Conservation (phyloP, 2,888 invertebrate genomes). For the Folsomia manolachei region DNA sequence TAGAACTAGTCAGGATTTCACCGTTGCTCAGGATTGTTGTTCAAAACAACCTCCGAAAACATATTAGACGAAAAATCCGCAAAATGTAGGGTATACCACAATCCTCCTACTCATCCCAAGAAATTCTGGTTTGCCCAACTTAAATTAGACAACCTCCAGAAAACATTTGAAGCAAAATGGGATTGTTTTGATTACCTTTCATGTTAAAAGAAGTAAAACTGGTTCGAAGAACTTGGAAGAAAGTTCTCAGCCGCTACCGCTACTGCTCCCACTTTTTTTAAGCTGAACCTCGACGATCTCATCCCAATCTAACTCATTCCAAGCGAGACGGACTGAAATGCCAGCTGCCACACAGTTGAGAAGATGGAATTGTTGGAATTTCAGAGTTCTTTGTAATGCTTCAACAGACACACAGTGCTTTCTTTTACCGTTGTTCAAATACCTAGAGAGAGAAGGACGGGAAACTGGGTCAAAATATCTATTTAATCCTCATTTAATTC, state of each 20-base stretch:
- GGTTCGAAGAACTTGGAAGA: not conserved
- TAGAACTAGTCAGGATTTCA: too few species aligned
- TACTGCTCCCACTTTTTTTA: not conserved
- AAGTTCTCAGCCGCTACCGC: not conserved
- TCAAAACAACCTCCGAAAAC: not conserved
- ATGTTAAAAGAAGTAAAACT: not conserved
- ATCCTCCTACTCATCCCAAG: not conserved
- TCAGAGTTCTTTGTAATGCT: not conserved
- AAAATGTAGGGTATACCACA: not conserved
- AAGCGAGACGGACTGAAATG: too few species aligned
- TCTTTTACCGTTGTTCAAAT: not conserved
- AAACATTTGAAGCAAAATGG: not conserved
- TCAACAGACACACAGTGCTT: too few species aligned
- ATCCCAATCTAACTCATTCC: not conserved
- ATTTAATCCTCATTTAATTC: slow-evolving; percentile 22
- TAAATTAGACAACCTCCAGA: too few species aligned
- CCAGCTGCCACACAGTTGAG: not conserved
- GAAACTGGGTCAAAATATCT: slow-evolving; percentile 10
- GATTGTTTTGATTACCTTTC: not conserved
- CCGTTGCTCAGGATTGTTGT: too few species aligned
- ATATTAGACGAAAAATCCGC: not conserved
- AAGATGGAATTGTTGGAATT: not conserved
- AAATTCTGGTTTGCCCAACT: too few species aligned
- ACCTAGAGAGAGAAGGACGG: not conserved
- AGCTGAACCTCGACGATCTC: not conserved